phyloP scores from a whole-genome alignment of 2,888 invertebrate species.

The Lasioglossum calceatum region DNA sequence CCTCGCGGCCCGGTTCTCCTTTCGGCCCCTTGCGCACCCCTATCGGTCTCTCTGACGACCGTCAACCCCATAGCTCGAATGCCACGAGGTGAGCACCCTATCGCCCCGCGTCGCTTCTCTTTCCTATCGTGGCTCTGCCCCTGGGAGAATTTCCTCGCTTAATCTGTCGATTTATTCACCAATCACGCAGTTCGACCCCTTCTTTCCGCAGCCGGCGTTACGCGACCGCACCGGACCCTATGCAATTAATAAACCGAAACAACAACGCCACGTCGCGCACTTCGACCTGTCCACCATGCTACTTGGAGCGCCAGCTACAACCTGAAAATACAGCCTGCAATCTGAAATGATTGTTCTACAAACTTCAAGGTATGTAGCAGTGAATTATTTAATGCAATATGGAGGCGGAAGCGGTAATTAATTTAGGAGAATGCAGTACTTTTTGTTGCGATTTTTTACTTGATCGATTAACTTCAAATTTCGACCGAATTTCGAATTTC shows the following conservation, averaged over 20 bases:
- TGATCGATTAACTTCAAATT: too few relatives aligned
- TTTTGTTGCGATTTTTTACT: too few relatives aligned
- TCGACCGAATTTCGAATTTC: too few relatives aligned
- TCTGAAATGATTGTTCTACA: neutral
- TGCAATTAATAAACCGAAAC: constrained; percentile 61
- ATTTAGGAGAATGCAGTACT: too few relatives aligned
- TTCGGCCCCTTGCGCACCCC: constrained; percentile 27
- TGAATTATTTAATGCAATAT: too few relatives aligned
- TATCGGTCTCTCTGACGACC: constrained; percentile 43
- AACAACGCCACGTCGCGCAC: neutral
- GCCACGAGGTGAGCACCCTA: constrained; percentile 26
- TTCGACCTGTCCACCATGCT: neutral
- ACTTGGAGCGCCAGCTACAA: neutral
- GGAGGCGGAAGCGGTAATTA: too few relatives aligned
- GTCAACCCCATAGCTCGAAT: constrained; percentile 29
- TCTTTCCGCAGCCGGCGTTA: constrained; percentile 44
- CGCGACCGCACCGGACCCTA: neutral
- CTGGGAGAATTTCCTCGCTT: constrained; percentile 65
- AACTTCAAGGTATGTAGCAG: too few relatives aligned
- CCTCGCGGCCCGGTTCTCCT: constrained; percentile 61
- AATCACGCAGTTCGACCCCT: constrained; percentile 59
- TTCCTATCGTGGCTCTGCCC: constrained; percentile 48
- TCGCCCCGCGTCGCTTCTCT: constrained; percentile 40
- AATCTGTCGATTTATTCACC: constrained; percentile 72
- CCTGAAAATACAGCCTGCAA: neutral